Evolutionary conservation across 2,113 vertebrate genomes (phyloP).

Genomic region (Scomber colias): DNA sequence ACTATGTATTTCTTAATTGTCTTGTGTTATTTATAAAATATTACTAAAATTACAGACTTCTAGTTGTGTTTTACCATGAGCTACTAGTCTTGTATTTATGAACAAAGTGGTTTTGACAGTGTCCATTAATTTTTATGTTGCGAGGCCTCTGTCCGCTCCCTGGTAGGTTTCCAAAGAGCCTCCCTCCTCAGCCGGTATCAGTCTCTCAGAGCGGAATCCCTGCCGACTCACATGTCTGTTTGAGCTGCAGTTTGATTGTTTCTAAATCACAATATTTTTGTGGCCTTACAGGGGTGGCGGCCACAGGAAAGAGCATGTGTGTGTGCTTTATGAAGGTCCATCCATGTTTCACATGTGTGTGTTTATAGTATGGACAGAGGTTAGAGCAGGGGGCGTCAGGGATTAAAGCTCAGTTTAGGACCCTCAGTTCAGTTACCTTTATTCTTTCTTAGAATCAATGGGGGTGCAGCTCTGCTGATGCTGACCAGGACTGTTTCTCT

Average conservation of each 20-base stretch:
- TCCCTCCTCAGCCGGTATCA: constrained; percentile 60
- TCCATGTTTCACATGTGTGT: constrained; percentile 5
- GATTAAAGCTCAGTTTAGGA: constrained; percentile 35
- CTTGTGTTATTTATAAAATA: background rate
- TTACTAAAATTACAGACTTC: background rate
- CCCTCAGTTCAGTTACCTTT: constrained; percentile 60
- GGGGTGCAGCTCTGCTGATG: constrained; percentile 7
- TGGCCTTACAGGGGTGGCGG: constrained; percentile 64
- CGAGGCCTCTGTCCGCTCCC: constrained; percentile 24
- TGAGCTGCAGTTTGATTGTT: constrained; percentile 71
- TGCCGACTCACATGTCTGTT: constrained; percentile 48
- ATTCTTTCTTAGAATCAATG: constrained; percentile 56
- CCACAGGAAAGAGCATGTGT: constrained; percentile 40
- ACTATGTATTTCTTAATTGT: background rate
- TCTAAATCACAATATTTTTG: constrained; percentile 79
- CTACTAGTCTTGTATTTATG: constrained; percentile 18
- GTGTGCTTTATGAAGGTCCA: background rate
- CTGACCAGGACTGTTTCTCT: background rate
- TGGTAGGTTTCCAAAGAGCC: constrained; percentile 56
- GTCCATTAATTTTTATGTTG: constrained; percentile 51
- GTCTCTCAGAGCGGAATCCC: constrained; percentile 53
- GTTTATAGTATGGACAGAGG: constrained; percentile 29
- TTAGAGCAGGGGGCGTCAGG: constrained; percentile 22
- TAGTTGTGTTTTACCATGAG: constrained; percentile 8
- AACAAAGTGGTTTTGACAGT: constrained; percentile 50